Conservation (phyloP, 2,113 vertebrate genomes). For the Sclerurus mexicanus region DNA sequence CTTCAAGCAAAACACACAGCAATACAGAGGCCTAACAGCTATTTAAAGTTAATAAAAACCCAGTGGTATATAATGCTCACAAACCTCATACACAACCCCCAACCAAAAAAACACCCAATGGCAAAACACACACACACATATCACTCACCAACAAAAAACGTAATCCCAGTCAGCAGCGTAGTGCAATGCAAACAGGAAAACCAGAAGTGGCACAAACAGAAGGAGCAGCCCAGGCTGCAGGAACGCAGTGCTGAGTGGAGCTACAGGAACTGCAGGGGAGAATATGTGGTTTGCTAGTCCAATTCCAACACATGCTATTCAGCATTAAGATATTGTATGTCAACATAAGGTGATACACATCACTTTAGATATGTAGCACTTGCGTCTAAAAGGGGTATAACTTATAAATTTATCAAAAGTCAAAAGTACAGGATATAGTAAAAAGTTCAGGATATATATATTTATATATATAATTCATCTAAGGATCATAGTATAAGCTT, state of each 20-base stretch:
- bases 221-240: not conserved
- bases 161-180: not conserved
- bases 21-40: not conserved
- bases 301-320: not conserved
- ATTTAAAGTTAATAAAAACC: not conserved
- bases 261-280: fast-evolving
- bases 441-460: not conserved
- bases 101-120: not conserved
- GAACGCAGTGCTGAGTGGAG: not conserved
- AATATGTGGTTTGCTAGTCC: fast-evolving
- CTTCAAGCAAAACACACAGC: not conserved
- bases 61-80: not conserved
- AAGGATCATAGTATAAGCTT: not conserved
- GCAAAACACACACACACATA: not conserved
- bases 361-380: not conserved
- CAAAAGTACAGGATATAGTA: not conserved
- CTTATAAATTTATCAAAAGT: not conserved
- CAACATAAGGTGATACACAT: fast-evolving
- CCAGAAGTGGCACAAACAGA: fast-evolving
- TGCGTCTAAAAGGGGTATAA: not conserved
- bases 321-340: not conserved
- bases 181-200: not conserved
- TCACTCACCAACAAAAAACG: not conserved
- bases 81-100: not conserved
- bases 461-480: not conserved